Percentiles rank a stretch among this genome's conserved stretches.
phyloP scores from a whole-genome alignment of 2,888 invertebrate genomes.

The Phyllotreta cruciferae region DNA sequence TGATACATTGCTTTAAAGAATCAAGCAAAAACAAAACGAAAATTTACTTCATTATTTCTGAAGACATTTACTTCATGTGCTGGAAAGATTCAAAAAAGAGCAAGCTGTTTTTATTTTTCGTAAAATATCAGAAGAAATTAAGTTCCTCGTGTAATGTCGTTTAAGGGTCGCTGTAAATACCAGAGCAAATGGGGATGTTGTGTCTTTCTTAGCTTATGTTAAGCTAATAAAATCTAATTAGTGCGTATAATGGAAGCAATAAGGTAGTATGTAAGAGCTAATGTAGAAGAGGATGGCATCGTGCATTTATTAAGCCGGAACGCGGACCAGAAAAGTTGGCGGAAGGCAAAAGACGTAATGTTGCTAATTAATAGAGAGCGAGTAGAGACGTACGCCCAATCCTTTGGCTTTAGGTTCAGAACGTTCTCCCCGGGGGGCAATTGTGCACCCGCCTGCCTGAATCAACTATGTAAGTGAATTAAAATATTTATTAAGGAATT shows the following conservation, averaged over 20 bases:
- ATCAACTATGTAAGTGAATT: conserved; percentile 61
- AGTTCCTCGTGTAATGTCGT: too few species aligned
- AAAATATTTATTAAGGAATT: conserved; percentile 62
- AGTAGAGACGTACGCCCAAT: conserved; percentile 37
- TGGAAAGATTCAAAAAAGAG: too few species aligned
- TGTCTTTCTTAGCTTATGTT: conserved; percentile 27
- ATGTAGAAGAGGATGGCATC: conserved; percentile 32
- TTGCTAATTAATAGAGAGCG: conserved; percentile 58
- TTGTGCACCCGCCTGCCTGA: conserved; percentile 58
- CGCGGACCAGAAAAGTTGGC: conserved; percentile 36
- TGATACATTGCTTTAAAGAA: too few species aligned
- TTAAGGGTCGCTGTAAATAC: conserved; percentile 11
- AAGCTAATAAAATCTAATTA: conserved; percentile 32
- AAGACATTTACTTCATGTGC: too few species aligned
- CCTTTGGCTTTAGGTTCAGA: conserved; percentile 54
- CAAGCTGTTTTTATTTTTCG: too few species aligned
- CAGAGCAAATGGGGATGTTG: conserved; percentile 23
- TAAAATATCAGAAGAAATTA: too few species aligned
- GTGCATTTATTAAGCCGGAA: conserved; percentile 31
- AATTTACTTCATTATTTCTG: too few species aligned
- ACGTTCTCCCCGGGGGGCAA: conserved; percentile 55
- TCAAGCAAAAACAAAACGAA: too few species aligned
- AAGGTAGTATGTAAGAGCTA: conserved; percentile 33
- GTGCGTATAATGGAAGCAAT: conserved; percentile 36
- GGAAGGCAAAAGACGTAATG: conserved; percentile 55